Conservation (phyloP, 92 coral and sea anemone genomes). For the Paragorgia papillata region DNA sequence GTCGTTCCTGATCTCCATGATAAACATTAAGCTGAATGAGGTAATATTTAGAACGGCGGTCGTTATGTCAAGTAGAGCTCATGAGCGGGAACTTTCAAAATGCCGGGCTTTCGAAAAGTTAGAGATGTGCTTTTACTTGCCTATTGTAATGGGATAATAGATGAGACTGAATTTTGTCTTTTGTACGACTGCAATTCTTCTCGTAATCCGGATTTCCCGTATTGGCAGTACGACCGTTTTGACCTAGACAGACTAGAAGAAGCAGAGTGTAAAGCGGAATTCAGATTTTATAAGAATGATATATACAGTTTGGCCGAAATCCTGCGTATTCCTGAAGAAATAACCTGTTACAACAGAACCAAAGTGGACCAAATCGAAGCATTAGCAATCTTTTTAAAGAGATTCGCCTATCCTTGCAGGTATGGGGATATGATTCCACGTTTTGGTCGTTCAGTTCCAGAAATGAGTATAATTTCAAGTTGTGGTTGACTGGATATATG, state of each 20-base stretch:
- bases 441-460: neutral
- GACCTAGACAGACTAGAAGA: slow-evolving; percentile 59
- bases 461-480: neutral
- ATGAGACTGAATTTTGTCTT: slow-evolving; percentile 40
- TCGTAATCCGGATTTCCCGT: slow-evolving; percentile 63
- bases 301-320: slow-evolving; percentile 50
- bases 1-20: no score
- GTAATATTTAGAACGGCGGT: no score
- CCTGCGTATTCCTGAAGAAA: neutral
- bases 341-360: neutral
- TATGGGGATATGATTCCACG: neutral
- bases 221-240: slow-evolving; percentile 62
- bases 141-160: no score
- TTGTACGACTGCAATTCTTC: slow-evolving; percentile 54
- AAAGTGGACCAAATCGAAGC: neutral
- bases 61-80: no score
- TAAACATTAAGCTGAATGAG: no score
- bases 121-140: no score
- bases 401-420: slow-evolving; percentile 4
- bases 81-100: no score
- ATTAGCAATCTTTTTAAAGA: neutral
- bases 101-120: neutral
- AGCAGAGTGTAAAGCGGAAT: slow-evolving; percentile 67
- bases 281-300: slow-evolving; percentile 56
- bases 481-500: no score